Percentiles rank a stretch among this genome's conserved stretches.
phyloP scores from a whole-genome alignment of 2,888 invertebrate species.

The Rhamphomyia laevipes region DNA sequence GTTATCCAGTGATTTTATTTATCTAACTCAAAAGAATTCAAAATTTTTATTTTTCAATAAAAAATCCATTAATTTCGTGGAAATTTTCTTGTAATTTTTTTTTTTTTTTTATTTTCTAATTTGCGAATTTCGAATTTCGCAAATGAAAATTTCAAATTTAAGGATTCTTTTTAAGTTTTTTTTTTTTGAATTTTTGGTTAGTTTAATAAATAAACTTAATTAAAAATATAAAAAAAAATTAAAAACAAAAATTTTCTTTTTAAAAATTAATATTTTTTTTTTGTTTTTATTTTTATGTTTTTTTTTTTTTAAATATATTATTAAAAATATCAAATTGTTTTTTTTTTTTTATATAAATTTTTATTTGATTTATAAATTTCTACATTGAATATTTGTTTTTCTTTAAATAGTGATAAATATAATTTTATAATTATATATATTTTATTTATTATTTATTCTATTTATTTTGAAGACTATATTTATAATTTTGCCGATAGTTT shows the following conservation, averaged over 20 bases:
- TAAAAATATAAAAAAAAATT: neutral
- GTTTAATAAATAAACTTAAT: neutral
- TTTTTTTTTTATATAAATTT: neutral
- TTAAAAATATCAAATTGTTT: constrained; percentile 19
- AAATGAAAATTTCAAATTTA: neutral
- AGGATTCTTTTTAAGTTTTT: constrained; percentile 4
- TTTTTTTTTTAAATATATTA: constrained; percentile 19
- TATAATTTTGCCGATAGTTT: too few relatives aligned
- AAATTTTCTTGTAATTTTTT: neutral
- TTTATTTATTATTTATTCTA: too few relatives aligned
- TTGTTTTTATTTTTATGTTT: too few relatives aligned
- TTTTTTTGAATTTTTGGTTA: neutral
- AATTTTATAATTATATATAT: too few relatives aligned
- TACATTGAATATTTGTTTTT: too few relatives aligned
- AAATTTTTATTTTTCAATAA: neutral
- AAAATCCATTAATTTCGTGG: neutral
- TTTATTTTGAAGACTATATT: too few relatives aligned
- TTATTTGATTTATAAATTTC: too few relatives aligned
- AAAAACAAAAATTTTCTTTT: too few relatives aligned
- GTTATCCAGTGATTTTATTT: constrained; percentile 10
- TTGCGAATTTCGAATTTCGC: too few relatives aligned
- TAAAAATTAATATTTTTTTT: too few relatives aligned
- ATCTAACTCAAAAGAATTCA: constrained; percentile 3
- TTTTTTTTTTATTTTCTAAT: neutral
- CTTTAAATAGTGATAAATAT: too few relatives aligned